A percentile compares a stretch with the other conserved stretches of the same genome.
phyloP scores from a whole-genome alignment of 30 jellyfish, hydroid and myxozoan species.

The Aurelia sp. region DNA sequence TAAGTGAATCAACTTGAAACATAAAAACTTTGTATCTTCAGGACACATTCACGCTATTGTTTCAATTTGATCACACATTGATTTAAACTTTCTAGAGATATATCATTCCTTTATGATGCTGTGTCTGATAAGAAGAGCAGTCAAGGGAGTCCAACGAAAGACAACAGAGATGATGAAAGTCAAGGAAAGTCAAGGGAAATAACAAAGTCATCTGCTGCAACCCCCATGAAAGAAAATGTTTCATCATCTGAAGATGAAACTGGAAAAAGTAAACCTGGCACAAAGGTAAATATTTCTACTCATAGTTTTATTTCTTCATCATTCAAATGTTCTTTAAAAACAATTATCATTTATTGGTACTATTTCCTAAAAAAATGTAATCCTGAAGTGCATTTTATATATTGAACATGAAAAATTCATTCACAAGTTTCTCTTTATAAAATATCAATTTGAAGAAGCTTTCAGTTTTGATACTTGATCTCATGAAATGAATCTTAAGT shows the following conservation, averaged over 20 bases:
- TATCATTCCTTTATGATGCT: slow-evolving; percentile 83
- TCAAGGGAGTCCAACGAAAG: slow-evolving; percentile 12
- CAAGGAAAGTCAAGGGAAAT: not conserved
- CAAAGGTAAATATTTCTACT: not conserved
- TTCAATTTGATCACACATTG: not conserved
- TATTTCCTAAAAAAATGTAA: too few relatives aligned
- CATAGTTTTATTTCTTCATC: not conserved
- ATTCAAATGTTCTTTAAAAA: not conserved
- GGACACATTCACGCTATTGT: too few relatives aligned
- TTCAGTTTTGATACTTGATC: not conserved
- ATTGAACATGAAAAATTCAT: too few relatives aligned
- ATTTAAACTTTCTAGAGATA: slow-evolving; percentile 47
- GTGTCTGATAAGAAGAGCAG: slow-evolving; percentile 41
- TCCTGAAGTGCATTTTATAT: too few relatives aligned
- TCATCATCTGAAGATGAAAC: not conserved
- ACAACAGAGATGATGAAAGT: not conserved
- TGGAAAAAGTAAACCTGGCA: not conserved
- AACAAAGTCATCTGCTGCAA: not conserved
- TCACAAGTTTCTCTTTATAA: not conserved
- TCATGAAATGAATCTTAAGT: not conserved
- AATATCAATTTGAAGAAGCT: not conserved
- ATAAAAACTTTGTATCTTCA: too few relatives aligned
- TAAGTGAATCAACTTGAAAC: too few relatives aligned
- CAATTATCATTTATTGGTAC: too few relatives aligned
- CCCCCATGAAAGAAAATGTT: not conserved